Conservation (phyloP, 2,113 vertebrate species). For the Thalassoma bifasciatum region DNA sequence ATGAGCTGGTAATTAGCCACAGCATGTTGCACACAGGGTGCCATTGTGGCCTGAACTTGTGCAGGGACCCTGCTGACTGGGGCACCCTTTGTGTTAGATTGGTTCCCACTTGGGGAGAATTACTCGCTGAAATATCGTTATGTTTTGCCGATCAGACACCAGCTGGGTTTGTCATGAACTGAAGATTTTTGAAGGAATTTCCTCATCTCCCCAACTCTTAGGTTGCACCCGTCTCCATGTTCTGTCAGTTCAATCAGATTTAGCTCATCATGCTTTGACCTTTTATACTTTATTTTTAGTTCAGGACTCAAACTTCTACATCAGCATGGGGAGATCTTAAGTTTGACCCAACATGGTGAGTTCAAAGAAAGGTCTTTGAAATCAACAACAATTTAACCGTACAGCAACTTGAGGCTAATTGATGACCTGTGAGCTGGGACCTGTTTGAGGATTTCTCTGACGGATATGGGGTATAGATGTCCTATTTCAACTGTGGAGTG, state of each 20-base stretch:
- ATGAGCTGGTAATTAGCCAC: slow-evolving; percentile 77
- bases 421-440: too few species aligned
- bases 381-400: too few species aligned
- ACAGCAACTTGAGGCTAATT: too few species aligned
- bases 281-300: too few species aligned
- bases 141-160: slow-evolving; percentile 65
- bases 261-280: background rate
- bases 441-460: too few species aligned
- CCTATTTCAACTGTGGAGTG: too few species aligned
- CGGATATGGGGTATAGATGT: too few species aligned
- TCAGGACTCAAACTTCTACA: too few species aligned
- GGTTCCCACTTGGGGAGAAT: slow-evolving; percentile 76
- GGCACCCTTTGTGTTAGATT: slow-evolving; percentile 77
- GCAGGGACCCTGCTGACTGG: slow-evolving; percentile 67
- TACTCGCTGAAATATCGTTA: slow-evolving; percentile 76
- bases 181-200: background rate
- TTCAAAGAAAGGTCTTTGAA: too few species aligned
- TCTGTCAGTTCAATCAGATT: background rate
- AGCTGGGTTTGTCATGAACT: slow-evolving; percentile 27
- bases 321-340: too few species aligned
- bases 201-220: background rate
- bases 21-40: slow-evolving; percentile 69
- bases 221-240: background rate
- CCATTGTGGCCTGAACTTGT: slow-evolving; percentile 76
- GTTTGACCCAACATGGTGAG: too few species aligned